Conservation (phyloP, 1,140 invertebrate genomes). For the Phthorimaea operculella region DNA sequence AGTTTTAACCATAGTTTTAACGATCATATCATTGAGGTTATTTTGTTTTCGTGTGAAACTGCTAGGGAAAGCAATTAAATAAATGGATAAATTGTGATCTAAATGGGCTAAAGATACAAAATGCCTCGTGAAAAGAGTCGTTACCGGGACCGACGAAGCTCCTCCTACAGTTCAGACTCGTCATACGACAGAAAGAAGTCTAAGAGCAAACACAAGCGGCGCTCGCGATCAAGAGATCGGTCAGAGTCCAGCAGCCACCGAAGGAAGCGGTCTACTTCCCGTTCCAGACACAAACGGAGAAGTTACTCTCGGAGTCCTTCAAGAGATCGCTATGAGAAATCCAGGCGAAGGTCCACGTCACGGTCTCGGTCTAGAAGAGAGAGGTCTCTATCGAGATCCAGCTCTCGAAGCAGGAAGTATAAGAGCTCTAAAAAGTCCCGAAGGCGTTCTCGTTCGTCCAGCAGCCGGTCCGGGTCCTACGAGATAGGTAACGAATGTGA, state of each 20-base stretch:
- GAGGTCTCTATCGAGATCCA: slow-evolving; percentile 40
- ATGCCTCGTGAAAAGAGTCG: slow-evolving; percentile 53
- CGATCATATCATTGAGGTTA: no score
- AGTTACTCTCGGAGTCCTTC: slow-evolving; percentile 55
- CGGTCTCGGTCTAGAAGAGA: slow-evolving; percentile 38
- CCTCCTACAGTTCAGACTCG: slow-evolving; percentile 50
- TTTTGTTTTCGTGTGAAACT: no score
- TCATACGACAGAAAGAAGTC: slow-evolving; percentile 54
- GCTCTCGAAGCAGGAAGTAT: slow-evolving; percentile 39
- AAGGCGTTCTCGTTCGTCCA: slow-evolving; percentile 40
- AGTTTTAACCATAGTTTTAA: no score
- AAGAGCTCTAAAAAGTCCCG: slow-evolving; percentile 35
- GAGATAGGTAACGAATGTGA: slow-evolving; percentile 37
- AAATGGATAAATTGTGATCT: no score
- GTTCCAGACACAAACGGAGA: slow-evolving; percentile 35
- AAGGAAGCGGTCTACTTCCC: slow-evolving; percentile 42
- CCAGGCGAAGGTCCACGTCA: slow-evolving; percentile 38
- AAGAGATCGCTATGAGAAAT: slow-evolving; percentile 48
- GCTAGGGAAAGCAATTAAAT: no score
- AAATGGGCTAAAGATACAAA: not conserved
- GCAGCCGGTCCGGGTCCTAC: slow-evolving; percentile 47
- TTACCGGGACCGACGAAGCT: slow-evolving; percentile 49
- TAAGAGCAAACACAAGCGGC: slow-evolving; percentile 50
- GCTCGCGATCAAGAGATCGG: slow-evolving; percentile 45
- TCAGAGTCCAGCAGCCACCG: slow-evolving; percentile 43